Conservation (phyloP, 1,140 invertebrate species). For the Panagrolaimus sp. region DNA sequence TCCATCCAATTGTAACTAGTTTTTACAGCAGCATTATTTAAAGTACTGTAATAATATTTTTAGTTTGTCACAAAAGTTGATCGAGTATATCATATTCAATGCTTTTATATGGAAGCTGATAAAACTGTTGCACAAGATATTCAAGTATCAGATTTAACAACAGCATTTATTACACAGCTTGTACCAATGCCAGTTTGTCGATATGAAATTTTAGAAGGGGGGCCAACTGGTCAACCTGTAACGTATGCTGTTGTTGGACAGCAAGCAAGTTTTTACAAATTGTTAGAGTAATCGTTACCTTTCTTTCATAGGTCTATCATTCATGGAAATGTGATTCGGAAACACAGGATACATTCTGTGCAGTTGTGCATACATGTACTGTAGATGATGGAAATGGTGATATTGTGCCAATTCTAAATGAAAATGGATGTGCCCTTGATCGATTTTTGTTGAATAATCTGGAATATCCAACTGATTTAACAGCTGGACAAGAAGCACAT, state of each 20-base stretch:
- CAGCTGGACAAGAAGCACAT: constrained; percentile 50
- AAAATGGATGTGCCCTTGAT: constrained; percentile 46
- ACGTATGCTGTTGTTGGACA: constrained; percentile 41
- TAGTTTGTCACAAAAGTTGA: constrained; percentile 49
- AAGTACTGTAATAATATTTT: constrained; percentile 2
- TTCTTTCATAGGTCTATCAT: constrained; percentile 35
- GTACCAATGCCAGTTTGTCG: constrained; percentile 50
- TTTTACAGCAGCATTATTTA: not conserved
- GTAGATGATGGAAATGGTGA: constrained; percentile 52
- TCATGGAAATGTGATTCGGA: constrained; percentile 53
- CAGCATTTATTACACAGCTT: constrained; percentile 46
- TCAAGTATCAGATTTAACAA: constrained; percentile 47
- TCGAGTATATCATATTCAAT: constrained; percentile 43
- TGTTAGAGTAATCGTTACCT: too few relatives aligned
- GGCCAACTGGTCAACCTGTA: constrained; percentile 40
- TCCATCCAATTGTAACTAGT: constrained; percentile 42
- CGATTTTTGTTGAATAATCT: constrained; percentile 46
- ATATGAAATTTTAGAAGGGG: constrained; percentile 43
- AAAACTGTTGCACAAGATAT: constrained; percentile 42
- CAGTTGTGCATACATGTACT: constrained; percentile 47
- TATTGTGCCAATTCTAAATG: constrained; percentile 44
- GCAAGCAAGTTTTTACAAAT: constrained; percentile 8
- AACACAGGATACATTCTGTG: constrained; percentile 48
- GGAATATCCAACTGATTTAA: constrained; percentile 46
- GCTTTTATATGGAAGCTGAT: constrained; percentile 51